A percentile compares a stretch with the other conserved stretches of the same genome.
These are phyloP conservation scores for Drosophila lutescens DNA, from an alignment of 2,888 invertebrate genomes.

Conservation along the genomic window DNA sequence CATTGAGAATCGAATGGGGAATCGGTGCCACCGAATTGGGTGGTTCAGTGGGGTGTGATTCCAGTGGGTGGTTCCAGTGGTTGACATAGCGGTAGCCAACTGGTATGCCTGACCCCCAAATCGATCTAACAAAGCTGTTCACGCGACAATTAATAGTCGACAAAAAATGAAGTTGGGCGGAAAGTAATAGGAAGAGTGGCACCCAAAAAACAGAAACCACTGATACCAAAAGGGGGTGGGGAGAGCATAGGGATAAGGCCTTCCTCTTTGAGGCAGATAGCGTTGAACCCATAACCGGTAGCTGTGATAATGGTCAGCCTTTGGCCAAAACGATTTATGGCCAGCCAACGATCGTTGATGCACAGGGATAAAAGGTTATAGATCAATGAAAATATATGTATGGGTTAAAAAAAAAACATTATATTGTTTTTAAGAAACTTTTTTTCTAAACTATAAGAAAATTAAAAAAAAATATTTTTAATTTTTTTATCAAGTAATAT, in stretches of 20 bases:
- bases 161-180: constrained; percentile 10
- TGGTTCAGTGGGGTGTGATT: constrained; percentile 13
- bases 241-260: neutral
- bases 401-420: no score
- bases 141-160: constrained; percentile 76
- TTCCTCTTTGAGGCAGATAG: neutral
- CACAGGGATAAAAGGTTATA: neutral
- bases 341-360: constrained; percentile 6
- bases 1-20: constrained; percentile 59
- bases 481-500: no score
- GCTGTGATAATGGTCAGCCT: constrained; percentile 72
- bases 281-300: constrained; percentile 57
- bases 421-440: no score
- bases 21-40: constrained; percentile 35
- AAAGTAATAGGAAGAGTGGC: constrained; percentile 43
- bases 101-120: constrained; percentile 70
- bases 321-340: constrained; percentile 48
- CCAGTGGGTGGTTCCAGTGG: constrained; percentile 24
- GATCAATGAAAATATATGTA: no score
- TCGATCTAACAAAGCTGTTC: constrained; percentile 76
- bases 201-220: constrained; percentile 37
- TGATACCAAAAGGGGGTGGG: no score
- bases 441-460: no score
- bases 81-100: constrained; percentile 65
- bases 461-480: no score